Conservation (phyloP, 2,888 invertebrate genomes). For the Patella caerulea region DNA sequence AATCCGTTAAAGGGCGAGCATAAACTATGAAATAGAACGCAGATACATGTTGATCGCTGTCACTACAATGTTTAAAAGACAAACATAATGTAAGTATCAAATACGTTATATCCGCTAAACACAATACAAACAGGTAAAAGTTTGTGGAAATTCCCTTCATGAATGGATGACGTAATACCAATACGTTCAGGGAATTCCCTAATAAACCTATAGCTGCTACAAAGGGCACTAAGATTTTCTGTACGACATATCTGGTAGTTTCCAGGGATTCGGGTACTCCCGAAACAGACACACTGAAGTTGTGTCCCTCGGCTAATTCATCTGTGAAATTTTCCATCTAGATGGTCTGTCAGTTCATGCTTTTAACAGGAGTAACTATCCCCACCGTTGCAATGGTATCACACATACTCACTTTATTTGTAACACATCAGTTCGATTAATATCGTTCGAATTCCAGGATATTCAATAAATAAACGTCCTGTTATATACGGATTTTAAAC, state of each 20-base stretch:
- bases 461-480: too few relatives aligned
- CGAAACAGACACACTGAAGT: not conserved
- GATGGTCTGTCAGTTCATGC: too few relatives aligned
- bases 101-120: slow-evolving; percentile 81
- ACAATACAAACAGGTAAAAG: slow-evolving; percentile 80
- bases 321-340: too few relatives aligned
- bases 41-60: slow-evolving; percentile 74
- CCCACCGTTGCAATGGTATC: too few relatives aligned
- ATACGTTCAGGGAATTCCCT: slow-evolving; percentile 64
- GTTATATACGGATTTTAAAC: too few relatives aligned
- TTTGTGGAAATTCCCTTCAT: slow-evolving; percentile 65
- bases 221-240: slow-evolving; percentile 54
- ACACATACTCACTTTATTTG: too few relatives aligned
- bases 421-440: too few relatives aligned
- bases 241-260: slow-evolving; percentile 52
- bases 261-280: not conserved
- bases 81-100: slow-evolving; percentile 78
- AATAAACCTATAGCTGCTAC: slow-evolving; percentile 57
- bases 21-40: slow-evolving; percentile 74
- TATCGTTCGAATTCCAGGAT: too few relatives aligned
- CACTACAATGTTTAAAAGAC: slow-evolving; percentile 75
- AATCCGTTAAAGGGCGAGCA: slow-evolving; percentile 79
- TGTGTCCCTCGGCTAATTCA: not conserved
- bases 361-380: too few relatives aligned
- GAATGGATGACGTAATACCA: slow-evolving; percentile 60